Evolutionary conservation across 2,797 vertebrate genomes (phyloP), one percentile per base, ranked within the genome.

Genomic region (Scleropages formosus): DNA sequence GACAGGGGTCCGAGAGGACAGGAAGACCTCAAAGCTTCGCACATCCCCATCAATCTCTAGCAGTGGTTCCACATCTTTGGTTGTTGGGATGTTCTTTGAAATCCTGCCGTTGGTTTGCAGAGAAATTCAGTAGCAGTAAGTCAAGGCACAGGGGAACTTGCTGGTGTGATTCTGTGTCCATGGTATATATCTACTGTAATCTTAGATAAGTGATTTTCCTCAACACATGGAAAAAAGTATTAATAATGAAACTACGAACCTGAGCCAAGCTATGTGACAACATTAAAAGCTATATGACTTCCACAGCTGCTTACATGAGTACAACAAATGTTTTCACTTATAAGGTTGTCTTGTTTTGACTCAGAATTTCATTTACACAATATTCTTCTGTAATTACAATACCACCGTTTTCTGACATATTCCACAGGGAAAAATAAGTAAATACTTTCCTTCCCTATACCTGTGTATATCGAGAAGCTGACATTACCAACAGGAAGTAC

Each of bases 41-140:
- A 95, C 89, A 64, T 99, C 98, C 24, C 93, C 95, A 76, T 99
- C 98, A 27, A 99, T 99, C 92, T 99, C 98, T 82, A 99, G 92
- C 53, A 99, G 91, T 0, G 98, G 97, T 81, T 99, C 98, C 82
- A 99, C 96, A 72, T 99, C 98, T 86, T 99, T 99, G 26, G 96
- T 98, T 73, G 96, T 96, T 0, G 98, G 98, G 84, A 99, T 98
- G 88, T 95, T 97, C 89, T 96, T 98, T 4, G 95, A 95, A 87
- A 99, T 95, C 83, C 97, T 99, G 78, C 8, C 15, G n/a, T 39
- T 60, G 2, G 53, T 60, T 68, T 68, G 46, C 24, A 63, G 7
- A 68, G 46, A 47, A 49, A 47, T 49, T 26, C 12, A 67, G 22
- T 1, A 46, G 7, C 1, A 13, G 7, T 56, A 1, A 9, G 6